These are phyloP conservation scores for Agrotis clavis DNA, from an alignment of 2,888 invertebrate species.

Conservation along the genomic window DNA sequence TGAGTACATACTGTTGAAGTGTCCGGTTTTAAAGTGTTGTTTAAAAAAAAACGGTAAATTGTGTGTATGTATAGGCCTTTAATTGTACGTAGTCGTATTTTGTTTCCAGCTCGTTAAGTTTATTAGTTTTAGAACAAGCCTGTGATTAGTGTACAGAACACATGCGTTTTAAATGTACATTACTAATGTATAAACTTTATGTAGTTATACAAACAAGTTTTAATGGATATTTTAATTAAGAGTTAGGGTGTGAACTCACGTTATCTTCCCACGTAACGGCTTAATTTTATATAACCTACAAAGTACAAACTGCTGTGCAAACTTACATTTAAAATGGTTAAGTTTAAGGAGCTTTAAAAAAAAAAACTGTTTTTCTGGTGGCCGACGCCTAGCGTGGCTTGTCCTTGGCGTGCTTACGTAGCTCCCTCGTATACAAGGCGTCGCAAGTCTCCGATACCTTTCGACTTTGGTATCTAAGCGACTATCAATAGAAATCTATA, in stretches of 20 bases:
- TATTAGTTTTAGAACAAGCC: conserved; percentile 33
- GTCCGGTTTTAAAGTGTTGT: neutral
- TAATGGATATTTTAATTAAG: conserved; percentile 39
- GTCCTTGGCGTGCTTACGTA: too few species aligned
- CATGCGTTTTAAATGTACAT: conserved; percentile 44
- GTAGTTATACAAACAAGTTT: conserved; percentile 17
- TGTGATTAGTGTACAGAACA: conserved; percentile 25
- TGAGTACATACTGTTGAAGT: neutral
- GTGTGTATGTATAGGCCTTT: neutral
- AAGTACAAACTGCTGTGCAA: neutral
- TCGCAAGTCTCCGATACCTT: too few species aligned
- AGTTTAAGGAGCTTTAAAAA: too few species aligned
- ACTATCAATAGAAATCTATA: too few species aligned
- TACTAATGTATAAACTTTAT: conserved; percentile 19
- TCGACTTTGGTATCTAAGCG: too few species aligned
- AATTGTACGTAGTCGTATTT: conserved; percentile 13
- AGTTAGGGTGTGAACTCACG: conserved; percentile 10
- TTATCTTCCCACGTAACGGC: neutral
- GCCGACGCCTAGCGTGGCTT: too few species aligned
- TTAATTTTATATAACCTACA: neutral
- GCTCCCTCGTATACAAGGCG: too few species aligned
- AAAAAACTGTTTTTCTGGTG: too few species aligned
- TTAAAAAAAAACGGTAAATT: neutral
- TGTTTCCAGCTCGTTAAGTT: conserved; percentile 43
- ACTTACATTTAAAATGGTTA: neutral